phyloP scores from a whole-genome alignment of 2,113 vertebrate genomes.

The Columbina picui region DNA sequence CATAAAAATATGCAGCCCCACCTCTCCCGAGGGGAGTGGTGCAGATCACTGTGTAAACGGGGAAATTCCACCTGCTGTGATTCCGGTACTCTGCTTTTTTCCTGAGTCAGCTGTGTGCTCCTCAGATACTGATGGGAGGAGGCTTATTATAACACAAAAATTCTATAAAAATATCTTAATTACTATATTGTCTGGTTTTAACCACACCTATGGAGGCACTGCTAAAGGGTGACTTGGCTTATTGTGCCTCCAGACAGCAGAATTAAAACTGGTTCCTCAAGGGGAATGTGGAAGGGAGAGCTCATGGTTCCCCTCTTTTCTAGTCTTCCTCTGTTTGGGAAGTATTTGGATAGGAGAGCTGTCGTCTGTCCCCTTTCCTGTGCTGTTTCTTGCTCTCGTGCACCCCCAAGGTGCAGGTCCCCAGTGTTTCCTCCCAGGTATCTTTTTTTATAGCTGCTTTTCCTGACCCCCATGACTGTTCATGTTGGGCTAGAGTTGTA shows the following conservation, averaged over 20 bases:
- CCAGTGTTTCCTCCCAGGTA: neutral
- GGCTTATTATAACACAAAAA: neutral
- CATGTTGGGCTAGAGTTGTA: neutral
- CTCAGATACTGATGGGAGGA: neutral
- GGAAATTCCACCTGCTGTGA: neutral
- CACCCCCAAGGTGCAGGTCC: neutral
- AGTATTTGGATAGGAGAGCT: neutral
- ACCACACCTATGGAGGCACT: neutral
- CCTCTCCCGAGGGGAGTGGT: neutral
- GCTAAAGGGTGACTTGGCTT: neutral
- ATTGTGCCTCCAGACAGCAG: neutral
- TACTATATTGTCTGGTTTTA: neutral
- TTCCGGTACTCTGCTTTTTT: neutral
- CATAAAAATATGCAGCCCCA: neutral
- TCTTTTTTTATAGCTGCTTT: neutral
- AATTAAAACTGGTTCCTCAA: neutral
- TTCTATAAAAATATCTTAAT: neutral
- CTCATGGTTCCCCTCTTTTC: neutral
- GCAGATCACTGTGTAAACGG: neutral
- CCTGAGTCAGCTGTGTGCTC: neutral
- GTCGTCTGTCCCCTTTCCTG: neutral
- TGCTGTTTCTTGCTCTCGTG: neutral
- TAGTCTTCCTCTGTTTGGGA: neutral
- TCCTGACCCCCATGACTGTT: neutral
- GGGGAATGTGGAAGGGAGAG: neutral